Percentiles rank a stretch among this genome's conserved stretches.
These are phyloP conservation scores for Cheirogaleus major DNA, from an alignment of 2,797 vertebrate species.

Conservation along the genomic window DNA sequence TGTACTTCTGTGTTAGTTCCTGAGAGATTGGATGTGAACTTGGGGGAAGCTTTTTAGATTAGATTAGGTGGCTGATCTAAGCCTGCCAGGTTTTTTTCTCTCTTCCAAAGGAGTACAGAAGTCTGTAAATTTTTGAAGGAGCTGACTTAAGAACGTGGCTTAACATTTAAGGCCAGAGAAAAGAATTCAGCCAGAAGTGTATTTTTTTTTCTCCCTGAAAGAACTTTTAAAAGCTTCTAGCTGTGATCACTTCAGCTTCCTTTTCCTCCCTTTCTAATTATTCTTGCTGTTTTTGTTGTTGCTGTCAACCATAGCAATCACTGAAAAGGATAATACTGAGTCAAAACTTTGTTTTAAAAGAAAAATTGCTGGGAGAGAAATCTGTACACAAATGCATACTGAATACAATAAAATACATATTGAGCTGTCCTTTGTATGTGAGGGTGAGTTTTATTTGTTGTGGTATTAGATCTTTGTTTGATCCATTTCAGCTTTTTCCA, in stretches of 20 bases:
- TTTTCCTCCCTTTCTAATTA: not conserved
- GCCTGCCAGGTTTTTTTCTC: not conserved
- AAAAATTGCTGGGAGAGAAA: not conserved
- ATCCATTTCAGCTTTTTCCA: not conserved
- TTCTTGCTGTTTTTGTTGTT: not conserved
- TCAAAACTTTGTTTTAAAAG: not conserved
- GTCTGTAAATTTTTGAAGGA: not conserved
- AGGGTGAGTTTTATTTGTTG: not conserved
- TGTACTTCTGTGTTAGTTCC: not conserved
- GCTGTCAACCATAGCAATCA: not conserved
- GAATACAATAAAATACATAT: not conserved
- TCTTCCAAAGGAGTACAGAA: not conserved
- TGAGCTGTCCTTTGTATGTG: not conserved
- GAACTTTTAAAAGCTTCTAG: conserved; percentile 13
- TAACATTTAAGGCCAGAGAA: not conserved
- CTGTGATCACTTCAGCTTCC: not conserved
- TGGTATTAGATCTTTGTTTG: not conserved
- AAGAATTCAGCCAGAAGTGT: not conserved
- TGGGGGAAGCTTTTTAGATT: not conserved
- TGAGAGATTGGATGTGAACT: not conserved
- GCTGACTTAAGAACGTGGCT: not conserved
- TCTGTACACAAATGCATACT: not conserved
- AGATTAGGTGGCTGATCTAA: not conserved
- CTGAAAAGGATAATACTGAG: not conserved
- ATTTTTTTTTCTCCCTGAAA: not conserved